Evolutionary conservation across 2,888 invertebrate genomes (phyloP), one percentile per base, ranked within the genome.

Genomic region (Cactoblastis cactorum): DNA sequence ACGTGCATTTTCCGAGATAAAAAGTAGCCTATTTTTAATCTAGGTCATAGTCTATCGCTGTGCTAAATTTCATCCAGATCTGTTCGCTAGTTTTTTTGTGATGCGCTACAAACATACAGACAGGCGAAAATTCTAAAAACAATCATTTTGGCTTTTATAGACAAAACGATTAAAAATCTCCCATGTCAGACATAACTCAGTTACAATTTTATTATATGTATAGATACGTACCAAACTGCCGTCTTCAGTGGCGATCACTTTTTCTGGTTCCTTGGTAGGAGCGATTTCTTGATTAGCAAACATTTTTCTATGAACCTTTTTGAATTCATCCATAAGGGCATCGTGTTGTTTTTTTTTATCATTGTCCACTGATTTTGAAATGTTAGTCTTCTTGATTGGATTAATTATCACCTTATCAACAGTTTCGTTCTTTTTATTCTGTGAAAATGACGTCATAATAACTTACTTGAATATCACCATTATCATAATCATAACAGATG

Each of bases 301-400:
- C 96, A 97, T 97, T 88, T 94, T 95, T 65, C 93, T 92, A 81
- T 97, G 96, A 3, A 96, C 96, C 69, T 94, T 94, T 77, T 95
- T 96, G 77, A 97, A 97, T 83, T 97, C 97, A 78, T 96, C 94
- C 95, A 97, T 97, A 56, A 97, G 81, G 62, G 94, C 94, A 61
- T 92, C 92, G 69, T 95, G 95, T 60, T 93, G 93, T 64, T 92
- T 92, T 62, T 92, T 91, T 71, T 93, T 92, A 55, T 94, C 93
- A 48, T 91, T 90, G 57, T 92, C 92, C 80, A 90, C 58, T 65
- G 81, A 67, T 82, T 91, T 77, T 58, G 78, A 66, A 52, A 67
- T 61, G 52, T 62, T 74, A 47, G 74, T 68, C 59, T 86, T 86
- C 58, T 83, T 86, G 8, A 74, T 60, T 51, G 71, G 65, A 46